Evolutionary conservation across 2,888 invertebrate species (phyloP).

Genomic region (Heliconius aoede): DNA sequence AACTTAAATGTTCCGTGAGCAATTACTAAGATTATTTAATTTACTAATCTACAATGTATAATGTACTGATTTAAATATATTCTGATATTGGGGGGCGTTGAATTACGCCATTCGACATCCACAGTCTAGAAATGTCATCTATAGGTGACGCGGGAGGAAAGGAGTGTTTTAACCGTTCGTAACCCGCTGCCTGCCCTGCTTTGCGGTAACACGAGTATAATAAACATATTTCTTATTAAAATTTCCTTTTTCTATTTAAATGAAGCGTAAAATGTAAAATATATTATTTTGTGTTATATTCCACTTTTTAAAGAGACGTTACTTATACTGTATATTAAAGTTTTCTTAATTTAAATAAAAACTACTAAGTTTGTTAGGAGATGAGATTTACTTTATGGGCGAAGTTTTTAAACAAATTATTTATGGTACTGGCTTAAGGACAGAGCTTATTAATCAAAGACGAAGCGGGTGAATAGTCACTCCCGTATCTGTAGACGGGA

Average conservation of each 20-base stretch:
- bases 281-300: conserved; percentile 8
- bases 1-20: too few species aligned
- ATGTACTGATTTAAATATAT: too few species aligned
- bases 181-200: too few species aligned
- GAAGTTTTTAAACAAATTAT: conserved; percentile 27
- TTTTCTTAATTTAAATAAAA: conserved; percentile 28
- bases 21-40: too few species aligned
- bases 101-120: too few species aligned
- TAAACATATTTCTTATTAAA: background rate
- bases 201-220: background rate
- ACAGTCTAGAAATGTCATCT: too few species aligned
- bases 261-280: background rate
- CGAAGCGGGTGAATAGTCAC: too few species aligned
- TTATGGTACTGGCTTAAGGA: background rate
- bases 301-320: conserved; percentile 17
- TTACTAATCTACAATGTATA: too few species aligned
- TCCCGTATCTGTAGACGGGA: too few species aligned
- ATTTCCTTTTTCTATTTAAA: background rate
- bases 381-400: conserved; percentile 22
- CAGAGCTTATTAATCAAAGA: too few species aligned
- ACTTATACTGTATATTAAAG: conserved; percentile 24
- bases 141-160: background rate
- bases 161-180: background rate
- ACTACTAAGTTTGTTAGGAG: conserved; percentile 25
- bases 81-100: too few species aligned